These are phyloP conservation scores for Festucalex cinctus DNA, from an alignment of 2,113 vertebrate genomes.

Conservation along the genomic window DNA sequence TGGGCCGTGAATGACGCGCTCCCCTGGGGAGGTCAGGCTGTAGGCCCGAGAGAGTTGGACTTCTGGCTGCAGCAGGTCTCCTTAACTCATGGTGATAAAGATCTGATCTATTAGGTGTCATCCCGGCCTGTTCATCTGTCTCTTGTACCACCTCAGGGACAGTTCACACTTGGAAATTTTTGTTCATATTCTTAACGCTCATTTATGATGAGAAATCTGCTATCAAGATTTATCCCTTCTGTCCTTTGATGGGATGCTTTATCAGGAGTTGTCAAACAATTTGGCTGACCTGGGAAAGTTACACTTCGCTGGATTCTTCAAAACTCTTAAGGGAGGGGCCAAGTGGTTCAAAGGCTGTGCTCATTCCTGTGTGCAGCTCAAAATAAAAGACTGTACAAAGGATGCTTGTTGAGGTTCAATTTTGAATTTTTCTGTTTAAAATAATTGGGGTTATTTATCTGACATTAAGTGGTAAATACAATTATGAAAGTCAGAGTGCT, in stretches of 20 bases:
- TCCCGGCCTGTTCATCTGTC: constrained; percentile 39
- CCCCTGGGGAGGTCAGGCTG: constrained; percentile 51
- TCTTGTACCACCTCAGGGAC: constrained; percentile 37
- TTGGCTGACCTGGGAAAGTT: not conserved
- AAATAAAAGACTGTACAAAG: not conserved
- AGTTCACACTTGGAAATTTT: constrained; percentile 15
- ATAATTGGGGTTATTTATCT: no score
- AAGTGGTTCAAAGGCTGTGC: not conserved
- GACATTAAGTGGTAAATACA: no score
- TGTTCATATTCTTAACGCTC: not conserved
- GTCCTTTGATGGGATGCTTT: not conserved
- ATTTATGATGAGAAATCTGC: not conserved
- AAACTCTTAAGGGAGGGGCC: not conserved
- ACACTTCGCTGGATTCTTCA: not conserved
- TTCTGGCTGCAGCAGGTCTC: constrained; percentile 47
- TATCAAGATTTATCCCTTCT: not conserved
- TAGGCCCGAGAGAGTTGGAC: constrained; percentile 42
- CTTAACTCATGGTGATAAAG: constrained; percentile 56
- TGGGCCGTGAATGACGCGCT: constrained; percentile 49
- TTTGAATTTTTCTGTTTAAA: no score
- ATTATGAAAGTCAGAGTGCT: no score
- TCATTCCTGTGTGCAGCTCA: not conserved
- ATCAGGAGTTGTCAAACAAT: not conserved
- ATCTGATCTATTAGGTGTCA: constrained; percentile 60
- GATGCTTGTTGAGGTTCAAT: no score